Conservation (phyloP, 2,888 invertebrate genomes). For the Alsophila aescularia region DNA sequence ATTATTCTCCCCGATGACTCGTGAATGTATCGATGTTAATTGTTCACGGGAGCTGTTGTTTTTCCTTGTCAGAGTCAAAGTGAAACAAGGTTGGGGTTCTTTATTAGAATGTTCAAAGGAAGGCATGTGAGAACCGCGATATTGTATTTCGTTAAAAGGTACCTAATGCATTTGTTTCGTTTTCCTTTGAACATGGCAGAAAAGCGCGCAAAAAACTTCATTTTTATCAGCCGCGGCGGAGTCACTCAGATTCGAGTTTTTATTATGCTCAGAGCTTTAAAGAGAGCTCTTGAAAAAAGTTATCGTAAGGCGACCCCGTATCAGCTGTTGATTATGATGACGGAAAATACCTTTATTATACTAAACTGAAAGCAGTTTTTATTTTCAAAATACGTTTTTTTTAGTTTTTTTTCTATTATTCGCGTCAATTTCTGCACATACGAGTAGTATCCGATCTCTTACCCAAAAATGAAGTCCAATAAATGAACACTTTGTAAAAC, state of each 20-base stretch:
- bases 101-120: conserved; percentile 16
- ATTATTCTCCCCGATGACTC: conserved; percentile 52
- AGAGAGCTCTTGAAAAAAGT: no score
- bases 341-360: no score
- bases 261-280: no score
- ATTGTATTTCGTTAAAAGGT: conserved; percentile 6
- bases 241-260: no score
- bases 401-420: no score
- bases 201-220: not conserved
- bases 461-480: no score
- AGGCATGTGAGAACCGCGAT: conserved; percentile 5
- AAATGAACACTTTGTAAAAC: not conserved
- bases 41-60: conserved; percentile 41
- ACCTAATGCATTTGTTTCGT: conserved; percentile 4
- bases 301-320: no score
- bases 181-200: not conserved
- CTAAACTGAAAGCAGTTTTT: no score
- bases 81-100: conserved; percentile 4
- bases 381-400: no score
- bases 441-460: no score
- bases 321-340: no score
- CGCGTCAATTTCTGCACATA: no score
- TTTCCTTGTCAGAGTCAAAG: conserved; percentile 12
- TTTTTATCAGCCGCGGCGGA: not conserved
- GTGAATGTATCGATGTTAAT: conserved; percentile 51